Evolutionary conservation across 2,797 vertebrate species (phyloP).

Genomic region (Sebastes steindachneri): DNA sequence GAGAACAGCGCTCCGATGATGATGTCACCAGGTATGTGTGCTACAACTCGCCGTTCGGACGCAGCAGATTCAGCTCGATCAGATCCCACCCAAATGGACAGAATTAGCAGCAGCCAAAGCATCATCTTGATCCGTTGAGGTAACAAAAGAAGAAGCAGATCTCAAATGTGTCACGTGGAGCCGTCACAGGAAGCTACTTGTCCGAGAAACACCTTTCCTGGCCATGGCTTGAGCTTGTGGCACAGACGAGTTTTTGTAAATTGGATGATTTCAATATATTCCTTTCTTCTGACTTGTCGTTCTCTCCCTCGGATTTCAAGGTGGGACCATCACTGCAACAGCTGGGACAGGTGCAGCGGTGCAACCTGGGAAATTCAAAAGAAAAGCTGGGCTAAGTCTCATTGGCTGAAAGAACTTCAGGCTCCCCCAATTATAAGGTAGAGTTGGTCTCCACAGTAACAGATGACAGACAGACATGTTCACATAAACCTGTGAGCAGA

Average conservation of each 20-base stretch:
- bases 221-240: constrained; percentile 56
- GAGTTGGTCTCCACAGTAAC: constrained; percentile 56
- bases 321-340: constrained; percentile 42
- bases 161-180: constrained; percentile 1
- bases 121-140: constrained; percentile 53
- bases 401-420: constrained; percentile 34
- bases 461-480: constrained; percentile 50
- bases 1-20: constrained; percentile 98
- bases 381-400: constrained; percentile 39
- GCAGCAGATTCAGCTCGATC: constrained; percentile 83
- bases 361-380: constrained; percentile 56
- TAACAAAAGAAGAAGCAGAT: constrained; percentile 24
- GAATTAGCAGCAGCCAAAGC: constrained; percentile 84
- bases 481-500: constrained; percentile 45
- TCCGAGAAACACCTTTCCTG: constrained; percentile 42
- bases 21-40: constrained; percentile 95
- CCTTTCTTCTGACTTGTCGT: constrained; percentile 28
- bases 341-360: constrained; percentile 37
- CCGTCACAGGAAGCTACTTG: constrained; percentile 49
- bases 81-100: constrained; percentile 85
- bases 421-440: constrained; percentile 35
- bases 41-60: constrained; percentile 93
- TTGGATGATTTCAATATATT: not conserved
- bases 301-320: constrained; percentile 38
- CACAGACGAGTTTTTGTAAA: constrained; percentile 19